These are phyloP conservation scores for Oreochromis tanganicae DNA, from an alignment of 2,113 vertebrate species.

Conservation along the genomic window DNA sequence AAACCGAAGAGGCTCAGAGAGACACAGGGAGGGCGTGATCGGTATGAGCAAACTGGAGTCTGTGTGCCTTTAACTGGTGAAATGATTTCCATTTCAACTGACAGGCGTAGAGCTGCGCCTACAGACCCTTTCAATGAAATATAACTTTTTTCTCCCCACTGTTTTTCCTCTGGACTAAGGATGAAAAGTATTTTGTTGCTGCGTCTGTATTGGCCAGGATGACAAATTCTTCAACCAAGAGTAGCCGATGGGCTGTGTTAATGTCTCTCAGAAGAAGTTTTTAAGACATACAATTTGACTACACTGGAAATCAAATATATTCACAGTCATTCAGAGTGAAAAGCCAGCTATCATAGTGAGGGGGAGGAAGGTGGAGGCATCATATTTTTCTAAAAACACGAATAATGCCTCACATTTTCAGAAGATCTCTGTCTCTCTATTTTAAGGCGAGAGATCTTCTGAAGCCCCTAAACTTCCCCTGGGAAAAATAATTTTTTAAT, in stretches of 20 bases:
- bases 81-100: not conserved
- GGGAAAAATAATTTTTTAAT: not conserved
- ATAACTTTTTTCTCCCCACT: not conserved
- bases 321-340: not conserved
- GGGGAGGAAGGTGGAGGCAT: not conserved
- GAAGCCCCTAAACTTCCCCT: not conserved
- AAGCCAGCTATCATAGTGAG: not conserved
- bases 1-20: not conserved
- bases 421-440: not conserved
- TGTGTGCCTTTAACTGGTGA: not conserved
- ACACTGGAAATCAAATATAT: not conserved
- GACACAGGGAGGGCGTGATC: not conserved
- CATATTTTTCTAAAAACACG: not conserved
- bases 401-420: not conserved
- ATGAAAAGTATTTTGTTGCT: not conserved
- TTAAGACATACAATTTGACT: not conserved
- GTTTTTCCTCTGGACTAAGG: not conserved
- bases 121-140: not conserved
- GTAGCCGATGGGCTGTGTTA: not conserved
- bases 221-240: not conserved
- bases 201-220: not conserved
- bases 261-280: not conserved
- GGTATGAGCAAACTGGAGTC: not conserved
- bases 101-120: not conserved
- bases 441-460: not conserved